Conservation (phyloP, 2,888 invertebrate species). For the Serrognathus titanus region DNA sequence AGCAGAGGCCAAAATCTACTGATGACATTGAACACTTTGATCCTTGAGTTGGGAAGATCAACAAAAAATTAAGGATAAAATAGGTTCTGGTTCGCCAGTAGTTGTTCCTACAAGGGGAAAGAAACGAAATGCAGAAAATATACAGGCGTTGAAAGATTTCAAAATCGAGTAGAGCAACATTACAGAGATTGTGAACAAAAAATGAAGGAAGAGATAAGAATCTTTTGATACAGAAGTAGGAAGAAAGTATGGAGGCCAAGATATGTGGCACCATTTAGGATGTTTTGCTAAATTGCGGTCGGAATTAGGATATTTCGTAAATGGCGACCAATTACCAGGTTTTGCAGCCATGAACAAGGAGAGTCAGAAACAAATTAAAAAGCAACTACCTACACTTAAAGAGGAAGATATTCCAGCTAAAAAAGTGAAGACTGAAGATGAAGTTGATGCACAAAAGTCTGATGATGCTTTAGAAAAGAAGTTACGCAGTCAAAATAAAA, state of each 20-base stretch:
- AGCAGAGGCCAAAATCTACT: slow-evolving; percentile 68
- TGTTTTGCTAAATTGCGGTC: slow-evolving; percentile 79
- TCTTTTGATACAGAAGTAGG: slow-evolving; percentile 80
- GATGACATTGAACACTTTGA: slow-evolving; percentile 78
- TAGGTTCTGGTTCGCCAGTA: slow-evolving; percentile 42
- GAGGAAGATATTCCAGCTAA: slow-evolving; percentile 63
- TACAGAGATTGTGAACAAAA: slow-evolving; percentile 84
- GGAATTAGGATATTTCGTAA: slow-evolving; percentile 69
- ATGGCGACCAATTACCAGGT: slow-evolving; percentile 74
- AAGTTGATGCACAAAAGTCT: slow-evolving; percentile 42
- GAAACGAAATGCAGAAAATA: slow-evolving; percentile 40
- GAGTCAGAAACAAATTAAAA: slow-evolving; percentile 64
- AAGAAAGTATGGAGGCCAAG: slow-evolving; percentile 76
- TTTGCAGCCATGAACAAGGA: slow-evolving; percentile 65
- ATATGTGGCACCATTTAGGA: slow-evolving; percentile 87
- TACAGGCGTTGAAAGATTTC: slow-evolving; percentile 62
- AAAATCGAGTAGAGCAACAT: slow-evolving; percentile 73
- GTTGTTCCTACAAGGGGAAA: slow-evolving; percentile 54
- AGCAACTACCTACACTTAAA: slow-evolving; percentile 57
- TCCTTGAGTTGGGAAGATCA: slow-evolving; percentile 82
- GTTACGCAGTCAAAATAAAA: slow-evolving; percentile 65
- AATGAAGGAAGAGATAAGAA: slow-evolving; percentile 69
- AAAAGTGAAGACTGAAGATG: slow-evolving; percentile 65
- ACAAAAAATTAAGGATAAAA: slow-evolving; percentile 58
- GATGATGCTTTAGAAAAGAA: slow-evolving; percentile 40